Evolutionary conservation across 2,797 vertebrate species (phyloP).

Genomic region (Saxicola maurus): DNA sequence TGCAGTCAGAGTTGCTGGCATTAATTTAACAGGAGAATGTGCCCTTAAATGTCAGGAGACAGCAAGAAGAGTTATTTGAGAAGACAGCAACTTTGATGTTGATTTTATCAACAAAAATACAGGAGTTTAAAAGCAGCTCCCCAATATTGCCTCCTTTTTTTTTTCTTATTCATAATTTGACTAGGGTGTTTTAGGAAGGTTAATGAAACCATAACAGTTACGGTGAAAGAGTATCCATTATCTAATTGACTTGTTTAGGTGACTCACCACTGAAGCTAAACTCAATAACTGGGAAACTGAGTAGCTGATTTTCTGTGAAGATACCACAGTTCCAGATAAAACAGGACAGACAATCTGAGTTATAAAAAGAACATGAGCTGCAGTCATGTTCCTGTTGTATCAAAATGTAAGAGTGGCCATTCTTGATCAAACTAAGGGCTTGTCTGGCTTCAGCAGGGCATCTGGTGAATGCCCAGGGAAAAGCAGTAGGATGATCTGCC

Average conservation of each 20-base stretch:
- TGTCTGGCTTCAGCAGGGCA: not conserved
- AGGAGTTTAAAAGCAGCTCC: not conserved
- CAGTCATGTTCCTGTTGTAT: not conserved
- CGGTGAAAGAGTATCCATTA: not conserved
- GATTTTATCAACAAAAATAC: constrained; percentile 23
- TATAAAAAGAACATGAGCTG: not conserved
- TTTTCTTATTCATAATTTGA: not conserved
- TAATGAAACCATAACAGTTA: not conserved
- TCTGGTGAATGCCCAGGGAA: too few relatives aligned
- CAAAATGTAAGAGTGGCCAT: not conserved
- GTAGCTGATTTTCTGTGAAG: not conserved
- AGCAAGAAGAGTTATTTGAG: constrained; percentile 54
- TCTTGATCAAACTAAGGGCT: not conserved
- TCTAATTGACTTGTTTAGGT: not conserved
- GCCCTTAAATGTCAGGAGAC: constrained; percentile 58
- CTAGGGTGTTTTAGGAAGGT: not conserved
- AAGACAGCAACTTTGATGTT: constrained; percentile 41
- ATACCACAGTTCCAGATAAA: not conserved
- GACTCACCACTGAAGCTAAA: not conserved
- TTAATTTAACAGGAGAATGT: constrained; percentile 51
- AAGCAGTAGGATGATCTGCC: too few relatives aligned
- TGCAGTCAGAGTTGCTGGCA: constrained; percentile 54
- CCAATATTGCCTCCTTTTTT: not conserved
- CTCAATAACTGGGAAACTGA: not conserved
- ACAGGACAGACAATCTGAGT: not conserved